phyloP scores from a whole-genome alignment of 2,113 vertebrate species.

The Odocoileus virginianus region DNA sequence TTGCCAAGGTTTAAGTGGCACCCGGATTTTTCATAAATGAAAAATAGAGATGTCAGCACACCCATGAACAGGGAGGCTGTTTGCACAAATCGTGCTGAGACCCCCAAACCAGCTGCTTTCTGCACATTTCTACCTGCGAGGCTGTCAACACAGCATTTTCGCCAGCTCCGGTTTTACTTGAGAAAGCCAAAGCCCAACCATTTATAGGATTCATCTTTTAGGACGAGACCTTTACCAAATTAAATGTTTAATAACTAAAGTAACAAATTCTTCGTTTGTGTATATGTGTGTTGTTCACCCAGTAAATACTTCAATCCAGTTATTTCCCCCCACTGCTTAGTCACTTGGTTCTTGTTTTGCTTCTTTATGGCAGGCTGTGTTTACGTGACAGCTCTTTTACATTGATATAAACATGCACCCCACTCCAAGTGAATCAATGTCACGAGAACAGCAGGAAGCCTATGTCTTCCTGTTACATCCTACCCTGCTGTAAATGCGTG shows the following conservation, averaged over 20 bases:
- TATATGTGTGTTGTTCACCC: not conserved
- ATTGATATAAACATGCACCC: constrained; percentile 56
- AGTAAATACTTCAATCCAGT: constrained; percentile 15
- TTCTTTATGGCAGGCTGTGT: constrained; percentile 46
- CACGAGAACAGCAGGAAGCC: constrained; percentile 54
- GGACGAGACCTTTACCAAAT: constrained; percentile 48
- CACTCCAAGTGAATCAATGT: constrained; percentile 49
- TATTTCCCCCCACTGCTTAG: not conserved
- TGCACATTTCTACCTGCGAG: constrained; percentile 52
- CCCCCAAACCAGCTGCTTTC: constrained; percentile 61
- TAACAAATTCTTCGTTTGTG: not conserved
- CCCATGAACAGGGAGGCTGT: not conserved
- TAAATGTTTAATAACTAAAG: constrained; percentile 41
- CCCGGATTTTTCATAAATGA: constrained; percentile 14
- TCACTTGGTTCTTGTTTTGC: constrained; percentile 10
- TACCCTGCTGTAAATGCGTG: not conserved
- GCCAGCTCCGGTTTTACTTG: constrained; percentile 30
- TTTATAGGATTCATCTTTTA: constrained; percentile 43
- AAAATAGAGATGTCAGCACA: constrained; percentile 54
- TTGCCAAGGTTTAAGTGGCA: constrained; percentile 38
- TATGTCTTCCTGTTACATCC: constrained; percentile 36
- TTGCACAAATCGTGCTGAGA: constrained; percentile 21
- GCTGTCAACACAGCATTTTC: constrained; percentile 53
- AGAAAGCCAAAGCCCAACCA: constrained; percentile 25
- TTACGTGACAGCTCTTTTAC: constrained; percentile 65